These are phyloP conservation scores for Corythornis vintsioides DNA, from an alignment of 2,113 vertebrate species.

Conservation along the genomic window DNA sequence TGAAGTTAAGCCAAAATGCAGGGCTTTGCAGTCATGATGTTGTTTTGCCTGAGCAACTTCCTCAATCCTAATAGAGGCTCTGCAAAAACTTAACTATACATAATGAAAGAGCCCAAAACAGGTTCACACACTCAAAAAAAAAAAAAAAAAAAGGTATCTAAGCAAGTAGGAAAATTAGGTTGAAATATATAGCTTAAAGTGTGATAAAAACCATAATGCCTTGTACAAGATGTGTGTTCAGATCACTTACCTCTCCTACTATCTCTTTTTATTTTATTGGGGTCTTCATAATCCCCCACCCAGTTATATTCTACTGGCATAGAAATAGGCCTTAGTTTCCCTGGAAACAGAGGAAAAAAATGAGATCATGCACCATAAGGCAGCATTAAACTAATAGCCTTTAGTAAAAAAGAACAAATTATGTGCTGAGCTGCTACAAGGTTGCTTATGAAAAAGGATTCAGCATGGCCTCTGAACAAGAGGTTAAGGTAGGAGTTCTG, in stretches of 20 bases:
- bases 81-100: background rate
- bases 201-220: background rate
- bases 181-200: background rate
- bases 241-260: conserved; percentile 94
- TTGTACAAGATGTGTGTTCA: background rate
- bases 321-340: conserved; percentile 94
- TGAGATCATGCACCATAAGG: conserved; percentile 24
- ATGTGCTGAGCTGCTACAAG: background rate
- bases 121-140: background rate
- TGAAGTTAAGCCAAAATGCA: background rate
- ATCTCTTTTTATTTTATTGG: conserved; percentile 95
- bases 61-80: background rate
- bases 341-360: conserved; percentile 82
- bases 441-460: background rate
- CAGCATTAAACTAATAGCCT: conserved; percentile 1
- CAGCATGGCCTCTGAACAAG: background rate
- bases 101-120: background rate
- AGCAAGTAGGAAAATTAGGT: background rate
- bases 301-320: conserved; percentile 99
- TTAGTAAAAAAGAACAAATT: conserved; percentile 16
- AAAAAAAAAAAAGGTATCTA: background rate
- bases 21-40: background rate
- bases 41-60: background rate
- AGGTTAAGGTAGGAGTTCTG: background rate
- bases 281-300: conserved; percentile 98